Base-by-base conservation (phyloP, 2,797 vertebrate genomes). In the Oceanodroma leucorhoa region DNA sequence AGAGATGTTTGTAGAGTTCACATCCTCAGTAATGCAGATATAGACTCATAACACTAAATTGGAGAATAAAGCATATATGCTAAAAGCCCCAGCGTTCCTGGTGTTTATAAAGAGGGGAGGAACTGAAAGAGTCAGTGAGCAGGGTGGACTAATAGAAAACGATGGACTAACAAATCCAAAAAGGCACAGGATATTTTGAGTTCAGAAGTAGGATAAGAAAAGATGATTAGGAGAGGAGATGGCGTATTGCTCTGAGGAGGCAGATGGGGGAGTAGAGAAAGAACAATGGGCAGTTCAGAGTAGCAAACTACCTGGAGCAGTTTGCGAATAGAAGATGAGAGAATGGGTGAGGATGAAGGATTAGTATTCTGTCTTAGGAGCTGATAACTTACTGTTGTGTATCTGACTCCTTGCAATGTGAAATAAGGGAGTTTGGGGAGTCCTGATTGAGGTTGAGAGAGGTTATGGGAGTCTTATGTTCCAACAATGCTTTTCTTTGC, bases 391-490 rank as follows among this genome's bases (percentile, higher is more conserved):
- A 67, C 27, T 41, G 21, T 61, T 73, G 29, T 89, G 36, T 5
- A 4, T 75, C 57, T 88, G 40, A 73, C 54, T 90, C 53, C 72
- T 76, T 91, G 46, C 69, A 70, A 62, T 46, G 58, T 83, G 73
- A 64, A 89, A 81, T 61, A 72, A 76, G 54, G 66, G 60, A 79
- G 24, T 87, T 36, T 5, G 10, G 41, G 70, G 77, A 93, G 61
- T 90, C 51, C 53, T 92, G 61, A 93, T 45, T 92, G 79, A 54
- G 61, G 30, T 50, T 96, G 84, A 93, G 50, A 90, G 32, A n/a
- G 32, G 54, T 55, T 77, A 67, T 16, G 32, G 82, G 51, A 83
- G 40, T 82, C 69, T 81, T 71, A 12, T 43, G 36, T 76, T 89
- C 61, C 38, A 72, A 53, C 50, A 76, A 9, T 14, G 38, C 40